These are phyloP conservation scores for Hydropotes inermis DNA, from an alignment of 2,113 vertebrate species.

Conservation along the genomic window DNA sequence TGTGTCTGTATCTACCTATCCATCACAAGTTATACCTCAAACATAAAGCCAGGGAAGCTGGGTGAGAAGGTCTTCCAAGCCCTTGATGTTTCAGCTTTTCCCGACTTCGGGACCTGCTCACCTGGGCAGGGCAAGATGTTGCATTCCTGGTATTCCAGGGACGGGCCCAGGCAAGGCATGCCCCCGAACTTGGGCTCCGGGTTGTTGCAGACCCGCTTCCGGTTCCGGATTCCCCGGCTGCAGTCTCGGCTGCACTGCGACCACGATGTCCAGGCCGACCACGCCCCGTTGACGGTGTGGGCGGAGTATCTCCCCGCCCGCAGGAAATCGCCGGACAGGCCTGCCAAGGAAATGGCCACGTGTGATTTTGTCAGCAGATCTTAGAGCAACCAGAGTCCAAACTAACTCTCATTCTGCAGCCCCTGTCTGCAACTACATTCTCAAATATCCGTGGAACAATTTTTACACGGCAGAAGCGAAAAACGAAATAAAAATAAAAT, in stretches of 20 bases:
- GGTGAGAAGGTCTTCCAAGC: background rate
- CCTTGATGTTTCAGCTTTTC: background rate
- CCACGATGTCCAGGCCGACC: conserved; percentile 94
- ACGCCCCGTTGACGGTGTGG: conserved; percentile 92
- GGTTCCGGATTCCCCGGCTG: conserved; percentile 91
- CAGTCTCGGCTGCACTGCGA: conserved; percentile 97
- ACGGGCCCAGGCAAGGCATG: conserved; percentile 89
- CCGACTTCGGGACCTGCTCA: conserved; percentile 59
- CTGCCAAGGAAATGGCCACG: conserved; percentile 44
- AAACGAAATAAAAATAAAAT: background rate
- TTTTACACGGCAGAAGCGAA: background rate
- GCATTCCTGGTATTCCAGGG: conserved; percentile 96
- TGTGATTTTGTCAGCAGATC: background rate
- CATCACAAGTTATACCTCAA: background rate
- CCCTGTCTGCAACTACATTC: background rate
- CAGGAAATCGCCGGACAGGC: conserved; percentile 88
- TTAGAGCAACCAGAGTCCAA: accelerated
- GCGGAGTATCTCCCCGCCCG: conserved; percentile 89
- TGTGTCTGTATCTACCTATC: background rate
- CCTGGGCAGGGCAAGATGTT: conserved; percentile 96
- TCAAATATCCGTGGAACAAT: accelerated
- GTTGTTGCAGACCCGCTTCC: conserved; percentile 93
- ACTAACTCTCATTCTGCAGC: no score
- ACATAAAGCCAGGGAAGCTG: background rate
- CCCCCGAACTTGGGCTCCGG: conserved; percentile 94